Evolutionary conservation across 2,888 invertebrate species (phyloP).

Genomic region (Chrysina gloriosa): DNA sequence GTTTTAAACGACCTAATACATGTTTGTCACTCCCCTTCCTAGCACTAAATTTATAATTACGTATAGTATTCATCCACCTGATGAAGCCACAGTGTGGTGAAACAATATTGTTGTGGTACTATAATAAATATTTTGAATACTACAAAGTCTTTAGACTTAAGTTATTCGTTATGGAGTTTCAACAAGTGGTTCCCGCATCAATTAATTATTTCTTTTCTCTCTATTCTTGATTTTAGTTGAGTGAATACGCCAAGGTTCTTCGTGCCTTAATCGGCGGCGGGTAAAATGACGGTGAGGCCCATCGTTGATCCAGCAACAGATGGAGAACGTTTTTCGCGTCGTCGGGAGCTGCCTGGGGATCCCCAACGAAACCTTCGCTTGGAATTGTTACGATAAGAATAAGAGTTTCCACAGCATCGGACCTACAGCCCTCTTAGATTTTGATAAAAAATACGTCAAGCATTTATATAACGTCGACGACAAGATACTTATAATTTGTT

Average conservation of each 20-base stretch:
- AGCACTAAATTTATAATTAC: too few species aligned
- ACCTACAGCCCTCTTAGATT: constrained; percentile 80
- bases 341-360: constrained; percentile 87
- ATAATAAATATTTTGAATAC: too few species aligned
- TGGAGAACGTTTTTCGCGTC: constrained; percentile 81
- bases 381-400: constrained; percentile 87
- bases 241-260: constrained; percentile 83
- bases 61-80: too few species aligned
- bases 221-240: too few species aligned
- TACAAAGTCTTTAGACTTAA: too few species aligned
- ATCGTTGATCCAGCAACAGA: constrained; percentile 74
- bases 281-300: constrained; percentile 73
- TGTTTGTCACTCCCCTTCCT: too few species aligned
- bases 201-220: too few species aligned
- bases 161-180: too few species aligned
- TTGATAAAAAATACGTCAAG: constrained; percentile 83
- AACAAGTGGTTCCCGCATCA: too few species aligned
- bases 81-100: too few species aligned
- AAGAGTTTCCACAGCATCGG: constrained; percentile 81
- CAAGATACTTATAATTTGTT: constrained; percentile 79
- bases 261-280: constrained; percentile 73
- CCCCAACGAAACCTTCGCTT: constrained; percentile 82
- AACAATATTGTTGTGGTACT: too few species aligned
- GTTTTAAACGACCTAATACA: too few species aligned
- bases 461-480: constrained; percentile 84